Evolutionary conservation across 2,113 vertebrate species (phyloP).

Genomic region (Calonectris borealis): DNA sequence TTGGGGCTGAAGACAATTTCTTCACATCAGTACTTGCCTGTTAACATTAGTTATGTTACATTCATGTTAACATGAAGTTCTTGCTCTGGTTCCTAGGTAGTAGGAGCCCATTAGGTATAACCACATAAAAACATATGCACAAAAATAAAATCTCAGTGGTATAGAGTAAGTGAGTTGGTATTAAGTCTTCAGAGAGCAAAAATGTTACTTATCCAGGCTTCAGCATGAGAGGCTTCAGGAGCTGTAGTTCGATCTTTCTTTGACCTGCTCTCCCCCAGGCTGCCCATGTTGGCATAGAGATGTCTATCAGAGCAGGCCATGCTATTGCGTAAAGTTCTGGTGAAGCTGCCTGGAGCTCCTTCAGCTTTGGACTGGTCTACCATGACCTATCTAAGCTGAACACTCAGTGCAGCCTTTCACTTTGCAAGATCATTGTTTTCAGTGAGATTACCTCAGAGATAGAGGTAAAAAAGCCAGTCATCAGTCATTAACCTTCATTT

Average conservation of each 20-base stretch:
- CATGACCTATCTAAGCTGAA: background rate
- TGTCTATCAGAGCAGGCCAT: background rate
- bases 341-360: background rate
- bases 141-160: background rate
- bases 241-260: fast-evolving
- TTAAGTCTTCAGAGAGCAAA: background rate
- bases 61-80: background rate
- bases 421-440: fast-evolving
- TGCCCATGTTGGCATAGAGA: fast-evolving
- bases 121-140: fast-evolving
- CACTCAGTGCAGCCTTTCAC: background rate
- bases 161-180: background rate
- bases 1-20: background rate
- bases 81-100: background rate
- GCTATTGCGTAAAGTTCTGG: background rate
- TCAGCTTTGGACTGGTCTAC: background rate
- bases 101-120: background rate
- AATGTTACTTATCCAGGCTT: background rate
- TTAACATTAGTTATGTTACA: background rate
- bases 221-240: background rate
- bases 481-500: background rate
- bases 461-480: background rate
- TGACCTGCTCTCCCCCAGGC: background rate
- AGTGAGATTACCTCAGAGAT: background rate
- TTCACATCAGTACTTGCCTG: background rate